phyloP scores from a whole-genome alignment of 2,888 invertebrate genomes.

The Aradus depressus region DNA sequence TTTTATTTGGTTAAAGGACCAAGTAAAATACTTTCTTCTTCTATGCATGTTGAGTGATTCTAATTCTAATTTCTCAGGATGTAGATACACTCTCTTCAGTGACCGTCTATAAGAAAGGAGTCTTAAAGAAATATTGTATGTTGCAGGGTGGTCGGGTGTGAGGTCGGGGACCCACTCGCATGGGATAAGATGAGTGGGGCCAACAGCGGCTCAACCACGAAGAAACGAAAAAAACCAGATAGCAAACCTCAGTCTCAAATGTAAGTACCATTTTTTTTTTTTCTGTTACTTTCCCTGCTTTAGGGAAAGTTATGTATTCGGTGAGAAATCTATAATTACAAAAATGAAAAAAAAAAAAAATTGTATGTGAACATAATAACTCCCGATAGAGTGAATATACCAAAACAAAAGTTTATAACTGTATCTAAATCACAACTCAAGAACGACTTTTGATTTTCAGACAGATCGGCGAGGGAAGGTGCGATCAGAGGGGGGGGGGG shows the following conservation, averaged over 20 bases:
- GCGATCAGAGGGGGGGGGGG: no score
- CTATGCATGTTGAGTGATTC: not conserved
- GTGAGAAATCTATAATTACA: no score
- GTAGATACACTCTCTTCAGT: not conserved
- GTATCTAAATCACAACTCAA: no score
- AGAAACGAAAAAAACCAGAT: conserved; percentile 59
- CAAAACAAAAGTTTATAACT: no score
- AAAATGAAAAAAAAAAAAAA: no score
- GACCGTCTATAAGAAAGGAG: not conserved
- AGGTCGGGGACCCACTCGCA: conserved; percentile 66
- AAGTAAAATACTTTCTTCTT: no score
- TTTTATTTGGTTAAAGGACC: no score
- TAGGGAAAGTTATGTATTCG: no score
- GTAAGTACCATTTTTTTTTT: conserved; percentile 39
- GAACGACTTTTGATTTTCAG: no score
- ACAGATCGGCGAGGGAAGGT: no score
- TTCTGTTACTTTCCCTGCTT: not conserved
- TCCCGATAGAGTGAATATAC: no score
- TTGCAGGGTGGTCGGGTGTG: conserved; percentile 84
- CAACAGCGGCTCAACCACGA: conserved; percentile 48
- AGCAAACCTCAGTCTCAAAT: conserved; percentile 52
- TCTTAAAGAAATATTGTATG: not conserved
- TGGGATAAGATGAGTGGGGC: conserved; percentile 78
- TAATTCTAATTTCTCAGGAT: not conserved
- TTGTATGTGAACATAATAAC: no score